Percentiles rank a stretch among this genome's conserved stretches.
Evolutionary conservation across 2,113 vertebrate species (phyloP).

Genomic region (Lophura nycthemera): DNA sequence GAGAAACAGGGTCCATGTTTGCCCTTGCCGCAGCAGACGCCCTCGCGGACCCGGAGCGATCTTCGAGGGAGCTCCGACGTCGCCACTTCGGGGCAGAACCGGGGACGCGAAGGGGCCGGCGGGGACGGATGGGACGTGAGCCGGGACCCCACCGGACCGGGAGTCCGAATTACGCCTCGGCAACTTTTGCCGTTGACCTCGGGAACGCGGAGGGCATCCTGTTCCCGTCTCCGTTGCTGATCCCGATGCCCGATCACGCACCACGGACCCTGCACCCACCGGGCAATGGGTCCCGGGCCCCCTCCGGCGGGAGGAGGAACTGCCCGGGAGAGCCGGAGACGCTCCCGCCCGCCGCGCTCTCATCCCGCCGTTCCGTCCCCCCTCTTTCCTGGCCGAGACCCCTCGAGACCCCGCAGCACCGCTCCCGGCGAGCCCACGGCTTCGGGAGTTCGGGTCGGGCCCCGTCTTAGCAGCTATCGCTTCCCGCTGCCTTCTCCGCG

Average conservation of each 20-base stretch:
- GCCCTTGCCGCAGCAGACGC: rapidly evolving
- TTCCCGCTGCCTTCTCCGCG: background rate
- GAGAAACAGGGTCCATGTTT: background rate
- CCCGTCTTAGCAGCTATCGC: background rate
- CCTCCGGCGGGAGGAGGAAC: background rate
- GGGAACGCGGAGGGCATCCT: background rate
- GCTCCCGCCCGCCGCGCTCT: background rate
- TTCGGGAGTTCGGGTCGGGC: background rate
- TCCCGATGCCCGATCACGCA: rapidly evolving
- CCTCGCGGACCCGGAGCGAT: background rate
- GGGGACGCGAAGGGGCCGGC: background rate
- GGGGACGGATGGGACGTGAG: background rate
- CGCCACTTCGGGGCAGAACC: too few species aligned
- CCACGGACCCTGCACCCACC: rapidly evolving
- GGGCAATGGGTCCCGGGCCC: too few species aligned
- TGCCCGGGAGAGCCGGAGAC: too few species aligned
- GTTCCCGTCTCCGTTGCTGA: background rate
- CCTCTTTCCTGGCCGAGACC: background rate
- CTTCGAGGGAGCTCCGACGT: background rate
- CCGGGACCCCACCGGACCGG: rapidly evolving
- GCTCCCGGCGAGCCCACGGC: background rate
- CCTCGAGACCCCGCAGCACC: background rate
- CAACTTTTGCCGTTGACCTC: background rate
- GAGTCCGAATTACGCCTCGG: background rate
- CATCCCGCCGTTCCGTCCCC: background rate